A percentile compares a stretch with the other conserved stretches of the same genome.
phyloP scores from a whole-genome alignment of 1,140 invertebrate genomes.

The Ostrea edulis region DNA sequence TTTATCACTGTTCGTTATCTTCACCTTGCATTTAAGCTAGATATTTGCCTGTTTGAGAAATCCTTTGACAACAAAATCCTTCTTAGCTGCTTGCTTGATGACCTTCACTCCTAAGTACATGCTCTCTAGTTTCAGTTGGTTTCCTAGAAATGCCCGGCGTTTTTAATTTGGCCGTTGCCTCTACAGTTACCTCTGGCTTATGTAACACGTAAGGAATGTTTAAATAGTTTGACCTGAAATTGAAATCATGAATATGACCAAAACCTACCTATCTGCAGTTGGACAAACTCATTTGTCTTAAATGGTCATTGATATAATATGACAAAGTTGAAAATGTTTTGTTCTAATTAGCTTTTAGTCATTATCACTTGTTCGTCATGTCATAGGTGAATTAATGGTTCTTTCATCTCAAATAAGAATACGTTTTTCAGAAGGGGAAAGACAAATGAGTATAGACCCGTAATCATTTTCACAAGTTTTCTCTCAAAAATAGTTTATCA shows the following conservation, averaged over 20 bases:
- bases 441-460: conserved; percentile 52
- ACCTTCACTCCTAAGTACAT: conserved; percentile 43
- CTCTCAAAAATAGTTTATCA: conserved; percentile 50
- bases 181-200: conserved; percentile 46
- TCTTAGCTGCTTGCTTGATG: conserved; percentile 12
- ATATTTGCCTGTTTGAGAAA: conserved; percentile 43
- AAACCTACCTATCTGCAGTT: no score
- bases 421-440: conserved; percentile 48
- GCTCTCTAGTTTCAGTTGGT: conserved; percentile 40
- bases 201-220: conserved; percentile 51
- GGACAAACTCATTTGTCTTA: no score
- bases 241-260: no score
- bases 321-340: no score
- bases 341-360: no score
- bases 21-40: no score
- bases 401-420: conserved; percentile 53
- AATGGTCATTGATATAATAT: no score
- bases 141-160: conserved; percentile 46
- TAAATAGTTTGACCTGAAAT: conserved; percentile 38
- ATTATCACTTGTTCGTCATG: conserved; percentile 58
- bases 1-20: no score
- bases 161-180: conserved; percentile 42
- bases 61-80: conserved; percentile 41
- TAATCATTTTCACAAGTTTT: conserved; percentile 49
- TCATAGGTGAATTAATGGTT: conserved; percentile 51